Percentiles rank a stretch among this genome's conserved stretches.
These are phyloP conservation scores for Lapara coniferarum DNA, from an alignment of 2,888 invertebrate genomes.

Conservation along the genomic window DNA sequence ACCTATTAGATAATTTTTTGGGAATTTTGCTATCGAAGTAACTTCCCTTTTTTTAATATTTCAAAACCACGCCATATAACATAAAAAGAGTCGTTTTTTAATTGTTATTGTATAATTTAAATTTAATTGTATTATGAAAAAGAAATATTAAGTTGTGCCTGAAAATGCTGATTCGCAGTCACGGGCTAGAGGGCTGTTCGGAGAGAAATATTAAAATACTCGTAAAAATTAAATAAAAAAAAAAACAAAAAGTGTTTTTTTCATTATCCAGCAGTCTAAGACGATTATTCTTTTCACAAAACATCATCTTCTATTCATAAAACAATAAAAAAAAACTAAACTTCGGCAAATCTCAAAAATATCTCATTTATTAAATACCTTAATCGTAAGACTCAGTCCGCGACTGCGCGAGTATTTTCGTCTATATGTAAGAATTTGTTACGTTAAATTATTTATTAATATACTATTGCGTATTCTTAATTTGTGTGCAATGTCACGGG, in stretches of 20 bases:
- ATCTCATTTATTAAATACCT: not conserved
- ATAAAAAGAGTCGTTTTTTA: slow-evolving; percentile 2
- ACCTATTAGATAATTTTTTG: too few species aligned
- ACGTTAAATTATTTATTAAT: slow-evolving; percentile 37
- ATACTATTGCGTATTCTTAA: slow-evolving; percentile 13
- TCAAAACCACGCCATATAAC: not conserved
- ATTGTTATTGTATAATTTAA: slow-evolving; percentile 24
- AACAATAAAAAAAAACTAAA: too few species aligned
- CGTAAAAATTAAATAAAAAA: not conserved
- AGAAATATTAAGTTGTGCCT: slow-evolving; percentile 21
- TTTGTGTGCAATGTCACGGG: not conserved
- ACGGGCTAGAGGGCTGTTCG: not conserved
- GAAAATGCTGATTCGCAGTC: slow-evolving; percentile 1
- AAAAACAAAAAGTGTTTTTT: not conserved
- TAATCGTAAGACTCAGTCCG: not conserved
- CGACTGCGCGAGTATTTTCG: slow-evolving; percentile 6
- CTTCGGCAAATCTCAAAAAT: not conserved
- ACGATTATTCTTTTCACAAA: too few species aligned
- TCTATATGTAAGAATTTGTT: slow-evolving; percentile 35
- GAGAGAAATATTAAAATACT: not conserved
- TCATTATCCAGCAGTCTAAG: too few species aligned
- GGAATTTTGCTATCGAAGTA: too few species aligned
- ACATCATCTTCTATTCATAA: too few species aligned
- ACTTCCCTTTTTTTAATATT: not conserved
- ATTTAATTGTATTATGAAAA: slow-evolving; percentile 22